Conservation (phyloP, 2,113 vertebrate species). For the Mormyrus iriodes region DNA sequence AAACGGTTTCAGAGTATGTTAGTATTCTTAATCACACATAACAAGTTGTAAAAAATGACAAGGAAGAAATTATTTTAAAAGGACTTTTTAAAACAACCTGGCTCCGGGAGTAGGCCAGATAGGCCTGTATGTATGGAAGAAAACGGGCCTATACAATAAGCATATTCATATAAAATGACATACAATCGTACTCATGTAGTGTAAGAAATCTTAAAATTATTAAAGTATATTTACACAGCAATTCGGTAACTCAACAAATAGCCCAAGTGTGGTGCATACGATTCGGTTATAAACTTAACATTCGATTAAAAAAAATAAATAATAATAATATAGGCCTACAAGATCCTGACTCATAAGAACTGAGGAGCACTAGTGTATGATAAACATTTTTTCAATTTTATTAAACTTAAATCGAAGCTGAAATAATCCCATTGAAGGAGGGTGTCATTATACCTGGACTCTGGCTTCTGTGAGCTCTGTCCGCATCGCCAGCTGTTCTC, state of each 20-base stretch:
- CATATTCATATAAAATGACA: not conserved
- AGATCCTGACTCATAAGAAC: not conserved
- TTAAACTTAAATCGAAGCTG: not conserved
- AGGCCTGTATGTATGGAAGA: not conserved
- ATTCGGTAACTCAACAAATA: not conserved
- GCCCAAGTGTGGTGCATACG: not conserved
- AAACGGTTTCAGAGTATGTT: not conserved
- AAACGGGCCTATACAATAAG: not conserved
- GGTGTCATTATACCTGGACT: conserved; percentile 75
- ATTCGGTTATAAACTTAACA: not conserved
- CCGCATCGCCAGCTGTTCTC: conserved; percentile 93
- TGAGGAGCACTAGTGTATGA: not conserved
- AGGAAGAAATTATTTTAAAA: not conserved
- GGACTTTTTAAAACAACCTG: not conserved
- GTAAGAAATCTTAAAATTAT: not conserved
- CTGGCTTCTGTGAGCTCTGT: conserved; percentile 95
- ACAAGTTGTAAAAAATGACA: not conserved
- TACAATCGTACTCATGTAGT: not conserved
- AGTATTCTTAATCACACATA: not conserved
- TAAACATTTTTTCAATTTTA: not conserved
- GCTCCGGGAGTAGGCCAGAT: not conserved
- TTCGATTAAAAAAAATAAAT: not conserved
- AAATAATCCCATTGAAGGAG: not conserved
- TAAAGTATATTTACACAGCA: not conserved
- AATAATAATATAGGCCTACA: not conserved